Evolutionary conservation across 2,888 invertebrate species (phyloP).

Genomic region (Caenorhabditis virilis): DNA sequence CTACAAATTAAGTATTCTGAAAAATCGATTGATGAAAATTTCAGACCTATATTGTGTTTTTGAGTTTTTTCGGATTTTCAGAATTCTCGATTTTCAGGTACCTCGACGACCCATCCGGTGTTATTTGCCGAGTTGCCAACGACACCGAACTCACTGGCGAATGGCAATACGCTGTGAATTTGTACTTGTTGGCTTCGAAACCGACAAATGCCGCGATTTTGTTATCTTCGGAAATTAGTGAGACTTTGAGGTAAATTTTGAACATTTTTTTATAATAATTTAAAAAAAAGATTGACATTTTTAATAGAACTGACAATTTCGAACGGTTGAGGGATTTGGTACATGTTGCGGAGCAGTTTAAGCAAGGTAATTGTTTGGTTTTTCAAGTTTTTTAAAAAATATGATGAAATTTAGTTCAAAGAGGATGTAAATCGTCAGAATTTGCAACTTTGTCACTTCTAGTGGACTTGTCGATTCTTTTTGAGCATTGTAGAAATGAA

Average conservation of each 20-base stretch:
- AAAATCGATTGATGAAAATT: too few relatives aligned
- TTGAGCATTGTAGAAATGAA: constrained; percentile 45
- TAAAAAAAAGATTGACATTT: not conserved
- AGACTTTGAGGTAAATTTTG: constrained; percentile 23
- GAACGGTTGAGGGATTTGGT: constrained; percentile 22
- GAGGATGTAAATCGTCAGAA: constrained; percentile 29
- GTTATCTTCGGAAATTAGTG: constrained; percentile 36
- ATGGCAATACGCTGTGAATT: constrained; percentile 48
- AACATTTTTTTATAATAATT: not conserved
- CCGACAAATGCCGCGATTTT: constrained; percentile 37
- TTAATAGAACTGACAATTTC: constrained; percentile 15
- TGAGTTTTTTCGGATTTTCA: too few relatives aligned
- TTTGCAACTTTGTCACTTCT: constrained; percentile 48
- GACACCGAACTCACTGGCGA: constrained; percentile 62
- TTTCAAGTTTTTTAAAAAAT: not conserved
- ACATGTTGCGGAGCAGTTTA: constrained; percentile 30
- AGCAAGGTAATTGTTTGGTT: constrained; percentile 1
- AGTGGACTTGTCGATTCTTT: constrained; percentile 50
- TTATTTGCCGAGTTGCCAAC: constrained; percentile 59
- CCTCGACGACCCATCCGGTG: constrained; percentile 42
- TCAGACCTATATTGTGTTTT: too few relatives aligned
- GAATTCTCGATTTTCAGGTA: constrained; percentile 52
- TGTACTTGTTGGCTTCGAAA: constrained; percentile 49
- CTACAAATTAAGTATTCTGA: too few relatives aligned
- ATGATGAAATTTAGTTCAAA: constrained; percentile 22